phyloP scores from a whole-genome alignment of 2,113 vertebrate genomes.

The Cynopterus brachyotis region DNA sequence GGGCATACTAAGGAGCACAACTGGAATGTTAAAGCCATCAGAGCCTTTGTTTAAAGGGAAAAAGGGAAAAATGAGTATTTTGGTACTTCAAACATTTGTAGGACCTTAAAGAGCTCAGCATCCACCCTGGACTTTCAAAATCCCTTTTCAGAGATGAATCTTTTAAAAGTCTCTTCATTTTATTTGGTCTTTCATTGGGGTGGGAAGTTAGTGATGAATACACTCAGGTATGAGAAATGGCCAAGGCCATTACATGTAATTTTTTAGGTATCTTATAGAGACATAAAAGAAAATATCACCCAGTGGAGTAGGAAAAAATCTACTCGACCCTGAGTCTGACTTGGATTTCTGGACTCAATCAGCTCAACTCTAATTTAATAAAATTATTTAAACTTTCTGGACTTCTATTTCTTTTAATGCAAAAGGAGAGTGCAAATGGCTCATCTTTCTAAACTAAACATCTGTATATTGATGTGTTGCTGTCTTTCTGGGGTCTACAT shows the following conservation, averaged over 20 bases:
- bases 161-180: neutral
- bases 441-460: neutral
- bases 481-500: neutral
- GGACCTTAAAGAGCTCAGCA: neutral
- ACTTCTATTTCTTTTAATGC: neutral
- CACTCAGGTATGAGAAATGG: neutral
- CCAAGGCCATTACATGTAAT: neutral
- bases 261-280: neutral
- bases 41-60: neutral
- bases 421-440: neutral
- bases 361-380: neutral
- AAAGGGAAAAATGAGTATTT: neutral
- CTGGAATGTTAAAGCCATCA: neutral
- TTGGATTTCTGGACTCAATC: conserved; percentile 9
- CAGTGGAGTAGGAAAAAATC: neutral
- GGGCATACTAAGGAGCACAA: neutral
- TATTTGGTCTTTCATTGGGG: neutral
- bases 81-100: neutral
- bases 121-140: neutral
- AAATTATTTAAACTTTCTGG: neutral
- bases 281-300: neutral
- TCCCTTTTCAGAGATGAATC: neutral
- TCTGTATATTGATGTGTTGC: neutral
- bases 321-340: neutral
- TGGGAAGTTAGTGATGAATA: neutral